Evolutionary conservation across 1,140 invertebrate genomes (phyloP), one percentile per base, ranked within the genome.

Genomic region (Vanessa tameamea): DNA sequence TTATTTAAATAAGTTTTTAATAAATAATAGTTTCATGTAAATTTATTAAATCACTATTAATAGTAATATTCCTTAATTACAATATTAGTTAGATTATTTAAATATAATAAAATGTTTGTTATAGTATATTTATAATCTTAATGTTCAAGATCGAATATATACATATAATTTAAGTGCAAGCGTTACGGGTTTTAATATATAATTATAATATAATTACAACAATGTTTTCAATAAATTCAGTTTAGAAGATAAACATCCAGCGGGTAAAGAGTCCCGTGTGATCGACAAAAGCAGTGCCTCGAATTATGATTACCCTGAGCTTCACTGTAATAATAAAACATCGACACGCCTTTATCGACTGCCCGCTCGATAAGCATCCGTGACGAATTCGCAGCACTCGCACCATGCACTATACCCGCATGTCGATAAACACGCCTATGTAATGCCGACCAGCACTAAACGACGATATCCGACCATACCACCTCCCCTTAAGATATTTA

Each of bases 301-400:
- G 80, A 67, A 78, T 81, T 80, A 77, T 87, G 85, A 87, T 91
- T 88, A 86, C 85, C 73, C 72, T 64, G 72, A 78, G 82, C 80
- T 83, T 83, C 81, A 80, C 83, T 84, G 84, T 88, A 90, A 91
- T 88, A 90, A 91, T 89, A 91, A 91, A 89, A 90, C 81, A 90
- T 90, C 89, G 87, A 87, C 88, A 87, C 82, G 86, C 89, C 86
- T 91, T 90, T 90, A 92, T 91, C 88, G 87, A 82, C 74, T 87
- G 88, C 85, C 82, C 85, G 74, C 82, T 88, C 87, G 91, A 92
- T 92, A 92, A 92, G 84, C 86, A 90, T 85, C 91, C 91, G 88
- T 92, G 91, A 92, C 89, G 89, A 92, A 92, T 92, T 91, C 82
- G 84, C 89, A 87, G 82, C 57, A 57, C 68, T 69, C 69, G 61